Evolutionary conservation across 2,888 invertebrate species (phyloP).

Genomic region (Patella caerulea): DNA sequence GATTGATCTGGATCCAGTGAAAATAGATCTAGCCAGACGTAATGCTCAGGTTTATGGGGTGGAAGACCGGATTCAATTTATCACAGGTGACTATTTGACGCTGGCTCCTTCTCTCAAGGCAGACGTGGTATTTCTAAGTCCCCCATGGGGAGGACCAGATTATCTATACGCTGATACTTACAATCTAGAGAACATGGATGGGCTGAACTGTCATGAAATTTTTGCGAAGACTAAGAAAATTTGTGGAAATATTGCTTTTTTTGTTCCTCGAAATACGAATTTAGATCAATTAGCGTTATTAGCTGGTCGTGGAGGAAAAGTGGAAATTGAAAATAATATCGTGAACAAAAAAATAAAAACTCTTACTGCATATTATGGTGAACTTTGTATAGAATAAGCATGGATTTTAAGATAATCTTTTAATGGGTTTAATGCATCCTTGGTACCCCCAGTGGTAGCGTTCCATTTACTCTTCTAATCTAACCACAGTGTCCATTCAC

Average conservation of each 20-base stretch:
- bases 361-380: constrained; percentile 92
- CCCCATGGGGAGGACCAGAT: constrained; percentile 98
- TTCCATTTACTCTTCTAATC: too few species aligned
- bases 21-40: constrained; percentile 89
- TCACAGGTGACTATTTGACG: constrained; percentile 88
- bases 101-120: constrained; percentile 73
- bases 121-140: constrained; percentile 93
- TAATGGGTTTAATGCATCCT: too few species aligned
- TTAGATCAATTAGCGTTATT: constrained; percentile 83
- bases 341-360: constrained; percentile 88
- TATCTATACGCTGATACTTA: constrained; percentile 80
- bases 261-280: constrained; percentile 89
- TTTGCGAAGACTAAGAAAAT: constrained; percentile 80
- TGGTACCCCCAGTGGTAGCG: too few species aligned
- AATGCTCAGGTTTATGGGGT: constrained; percentile 94
- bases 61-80: constrained; percentile 89
- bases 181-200: constrained; percentile 80
- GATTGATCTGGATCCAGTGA: constrained; percentile 93
- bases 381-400: constrained; percentile 55
- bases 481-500: too few species aligned
- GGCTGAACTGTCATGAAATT: constrained; percentile 80
- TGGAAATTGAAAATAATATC: constrained; percentile 94
- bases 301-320: constrained; percentile 79
- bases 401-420: too few species aligned
- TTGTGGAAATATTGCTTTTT: constrained; percentile 85